Evolutionary conservation across 2,888 invertebrate genomes (phyloP), one percentile per base, ranked within the genome.

Genomic region (Drosophila pseudotakahashii): DNA sequence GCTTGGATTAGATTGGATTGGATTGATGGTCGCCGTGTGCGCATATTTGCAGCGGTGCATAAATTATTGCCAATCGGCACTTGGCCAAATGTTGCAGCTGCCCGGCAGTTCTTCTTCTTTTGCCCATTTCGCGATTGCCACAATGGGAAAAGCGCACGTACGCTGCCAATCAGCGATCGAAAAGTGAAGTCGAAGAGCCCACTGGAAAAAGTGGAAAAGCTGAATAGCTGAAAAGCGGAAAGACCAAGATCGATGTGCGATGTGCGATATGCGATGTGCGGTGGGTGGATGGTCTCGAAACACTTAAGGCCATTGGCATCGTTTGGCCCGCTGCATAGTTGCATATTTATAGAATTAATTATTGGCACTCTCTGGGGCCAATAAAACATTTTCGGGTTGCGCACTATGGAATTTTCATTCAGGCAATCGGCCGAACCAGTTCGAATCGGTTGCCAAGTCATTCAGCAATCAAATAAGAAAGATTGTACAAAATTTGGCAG

Each of bases 31-130:
- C 37, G 37, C 37, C 52, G 37, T 44, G 41, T 47, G 75, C 59
- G 69, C 72, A 73, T 68, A 76, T 79, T 76, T 76, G 76, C 76
- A 63, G 60, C 51, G 63, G n/a, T 70, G 80, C 83, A 84, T 81
- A 81, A 84, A 84, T 81, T 77, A 81, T 71, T 67, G 78, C 74
- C 77, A 79, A 75, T 45, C 37, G 68, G 77, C 83, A 77, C 62
- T 82, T 76, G 83, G 67, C 83, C 78, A 64, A 75, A 62, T 70
- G 69, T 51, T 63, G 48, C 39, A 73, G 42, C 19, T 47, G 30
- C 26, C 14, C 14, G 23, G 7, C 16, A 23, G 30, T 11, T 47
- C n/a, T 11, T 45, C 39, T 39, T 39, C 9, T 14, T 41, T 50
- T n/a, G 13, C 30, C 32, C 10, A 16, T 32, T 44, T 50, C 11